Base-by-base conservation (phyloP, 2,888 invertebrate genomes). In the Leptopilina drosophilae region DNA sequence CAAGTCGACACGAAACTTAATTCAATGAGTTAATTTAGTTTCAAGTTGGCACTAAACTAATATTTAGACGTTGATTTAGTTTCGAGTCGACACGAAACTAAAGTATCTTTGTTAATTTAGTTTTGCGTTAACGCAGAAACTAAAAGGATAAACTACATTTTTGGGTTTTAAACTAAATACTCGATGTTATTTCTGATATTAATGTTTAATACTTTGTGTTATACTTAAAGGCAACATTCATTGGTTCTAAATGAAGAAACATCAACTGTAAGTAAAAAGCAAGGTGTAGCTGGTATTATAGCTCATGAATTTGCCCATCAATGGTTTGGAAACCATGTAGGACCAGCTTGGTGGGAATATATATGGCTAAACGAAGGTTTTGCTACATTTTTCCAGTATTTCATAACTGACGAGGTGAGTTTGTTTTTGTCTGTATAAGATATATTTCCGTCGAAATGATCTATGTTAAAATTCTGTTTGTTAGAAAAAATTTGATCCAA, bases 301-400 rank as follows among this genome's bases (percentile, higher is more conserved):
- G 93, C 95, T 0, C 97, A 97, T 87, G 97, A 97, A 90, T 90
- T 96, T 77, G 94, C 96, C 1, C 97, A 97, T 89, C 95, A 95
- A 93, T 96, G 96, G 96, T 96, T 96, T 85, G 96, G 96, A 6
- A 95, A 96, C 88, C 92, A 95, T 20, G 95, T 96, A 20, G 95
- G 96, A 0, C 94, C 95, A 78, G 93, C 94, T 53, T 96, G 96
- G 96, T 96, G 96, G 96, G 93, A 94, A 80, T 94, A 94, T 85
- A 92, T 95, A 1, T 96, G 96, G 95, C 91, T 96, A 0, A 96
- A 95, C 87, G 96, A 96, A 88, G 96, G 95, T 0, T 96, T 96
- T 82, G 96, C 96, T 0, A 93, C 94, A 87, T 96, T 94, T 89
- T 95, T 96, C 86, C 95, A 97, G 89, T 96, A 96, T 88, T 93